Percentiles rank a stretch among this genome's conserved stretches.
These are phyloP conservation scores for Onychomys torridus DNA, from an alignment of 2,797 vertebrate species.

Conservation along the genomic window DNA sequence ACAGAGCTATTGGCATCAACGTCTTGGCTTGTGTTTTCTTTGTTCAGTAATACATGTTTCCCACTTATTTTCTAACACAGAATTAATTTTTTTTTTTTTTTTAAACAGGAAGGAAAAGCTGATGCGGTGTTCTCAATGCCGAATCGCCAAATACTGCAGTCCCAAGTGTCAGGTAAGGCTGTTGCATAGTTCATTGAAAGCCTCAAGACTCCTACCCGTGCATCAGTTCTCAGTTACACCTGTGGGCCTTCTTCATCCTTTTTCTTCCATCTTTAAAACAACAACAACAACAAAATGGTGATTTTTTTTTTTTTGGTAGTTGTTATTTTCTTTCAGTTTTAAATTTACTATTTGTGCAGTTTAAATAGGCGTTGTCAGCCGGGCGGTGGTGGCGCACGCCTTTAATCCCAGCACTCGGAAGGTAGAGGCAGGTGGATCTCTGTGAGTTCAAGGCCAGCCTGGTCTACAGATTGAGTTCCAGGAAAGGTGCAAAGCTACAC, in stretches of 20 bases:
- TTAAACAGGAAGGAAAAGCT: conserved; percentile 90
- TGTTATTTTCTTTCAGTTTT: conserved; percentile 10
- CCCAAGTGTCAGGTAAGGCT: conserved; percentile 93
- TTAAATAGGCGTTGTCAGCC: background rate
- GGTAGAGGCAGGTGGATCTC: too few species aligned
- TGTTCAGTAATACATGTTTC: conserved; percentile 15
- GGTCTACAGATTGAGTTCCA: too few species aligned
- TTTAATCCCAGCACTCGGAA: too few species aligned
- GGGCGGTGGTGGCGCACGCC: too few species aligned
- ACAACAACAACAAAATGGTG: background rate
- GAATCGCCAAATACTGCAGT: conserved; percentile 93
- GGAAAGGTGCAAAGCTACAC: too few species aligned
- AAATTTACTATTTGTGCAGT: background rate
- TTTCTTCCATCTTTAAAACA: background rate
- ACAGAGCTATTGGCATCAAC: background rate
- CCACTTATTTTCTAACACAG: conserved; percentile 37
- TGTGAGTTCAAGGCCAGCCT: too few species aligned
- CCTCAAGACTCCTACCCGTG: background rate
- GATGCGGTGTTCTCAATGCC: conserved; percentile 95
- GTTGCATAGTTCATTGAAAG: background rate
- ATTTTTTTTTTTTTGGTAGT: background rate
- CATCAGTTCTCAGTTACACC: background rate
- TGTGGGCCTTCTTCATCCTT: background rate
- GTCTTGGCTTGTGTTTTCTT: conserved; percentile 8
- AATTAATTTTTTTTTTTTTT: conserved; percentile 67